A percentile compares a stretch with the other conserved stretches of the same genome.
Evolutionary conservation across 2,797 vertebrate genomes (phyloP).

Genomic region (Pipistrellus nathusii): DNA sequence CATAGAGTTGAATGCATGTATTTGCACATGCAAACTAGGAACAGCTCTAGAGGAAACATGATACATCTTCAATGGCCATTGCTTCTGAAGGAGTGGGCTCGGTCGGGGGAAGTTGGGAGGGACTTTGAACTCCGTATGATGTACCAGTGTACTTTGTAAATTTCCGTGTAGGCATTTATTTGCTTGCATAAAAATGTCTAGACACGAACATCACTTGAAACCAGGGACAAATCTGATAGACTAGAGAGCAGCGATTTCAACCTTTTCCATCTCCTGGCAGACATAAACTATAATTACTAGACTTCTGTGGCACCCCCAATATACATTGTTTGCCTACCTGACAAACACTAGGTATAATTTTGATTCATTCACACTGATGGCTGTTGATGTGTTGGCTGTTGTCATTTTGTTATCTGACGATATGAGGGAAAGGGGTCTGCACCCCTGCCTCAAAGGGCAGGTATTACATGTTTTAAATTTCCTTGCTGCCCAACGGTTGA

Average conservation of each 20-base stretch:
- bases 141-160: neutral
- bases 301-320: neutral
- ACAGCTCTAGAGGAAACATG: neutral
- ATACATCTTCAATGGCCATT: neutral
- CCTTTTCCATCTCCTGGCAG: neutral
- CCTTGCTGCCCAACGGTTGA: neutral
- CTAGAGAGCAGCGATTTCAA: neutral
- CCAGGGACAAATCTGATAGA: neutral
- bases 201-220: slow-evolving; percentile 6
- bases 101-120: neutral
- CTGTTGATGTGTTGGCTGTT: neutral
- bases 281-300: neutral
- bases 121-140: neutral
- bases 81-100: neutral
- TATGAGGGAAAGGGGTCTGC: neutral
- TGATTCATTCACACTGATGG: neutral
- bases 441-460: neutral
- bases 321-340: neutral
- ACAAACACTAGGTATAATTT: neutral
- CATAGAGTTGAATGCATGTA: neutral
- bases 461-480: neutral
- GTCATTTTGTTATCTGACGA: neutral
- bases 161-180: neutral
- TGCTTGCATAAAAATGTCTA: slow-evolving; percentile 7
- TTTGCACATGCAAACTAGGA: neutral